Conservation (phyloP, 1,140 invertebrate species). For the Penaeus vannamei region DNA sequence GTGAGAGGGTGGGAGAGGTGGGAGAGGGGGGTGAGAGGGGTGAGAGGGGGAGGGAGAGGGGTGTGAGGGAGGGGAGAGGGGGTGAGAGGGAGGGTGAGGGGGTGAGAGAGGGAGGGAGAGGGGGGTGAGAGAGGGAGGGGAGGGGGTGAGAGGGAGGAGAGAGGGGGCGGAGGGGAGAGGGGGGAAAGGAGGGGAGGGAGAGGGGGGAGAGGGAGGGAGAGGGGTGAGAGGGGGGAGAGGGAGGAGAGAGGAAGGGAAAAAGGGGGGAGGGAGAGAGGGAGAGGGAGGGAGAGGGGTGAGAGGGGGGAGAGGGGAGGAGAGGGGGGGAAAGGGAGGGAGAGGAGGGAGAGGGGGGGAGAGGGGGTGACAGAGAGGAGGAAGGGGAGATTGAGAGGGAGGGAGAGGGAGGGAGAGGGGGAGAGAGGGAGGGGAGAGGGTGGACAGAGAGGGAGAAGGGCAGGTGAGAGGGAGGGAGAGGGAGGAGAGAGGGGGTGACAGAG, state of each 20-base stretch:
- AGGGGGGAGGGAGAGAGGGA: constrained; percentile 21
- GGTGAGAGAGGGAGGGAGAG: background rate
- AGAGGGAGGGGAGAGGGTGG: background rate
- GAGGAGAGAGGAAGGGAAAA: background rate
- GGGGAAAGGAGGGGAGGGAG: background rate
- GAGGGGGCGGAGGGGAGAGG: background rate
- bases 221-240: background rate
- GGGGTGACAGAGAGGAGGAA: background rate
- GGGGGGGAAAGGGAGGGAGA: background rate
- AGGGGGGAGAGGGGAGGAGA: background rate
- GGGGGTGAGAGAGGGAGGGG: no score
- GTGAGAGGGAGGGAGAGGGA: background rate
- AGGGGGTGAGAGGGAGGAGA: background rate
- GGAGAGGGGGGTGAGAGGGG: background rate
- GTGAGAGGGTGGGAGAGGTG: no score
- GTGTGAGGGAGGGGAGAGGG: no score
- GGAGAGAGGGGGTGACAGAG: background rate
- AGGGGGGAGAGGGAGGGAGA: background rate
- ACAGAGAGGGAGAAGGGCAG: no score
- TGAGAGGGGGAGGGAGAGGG: background rate
- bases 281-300: background rate
- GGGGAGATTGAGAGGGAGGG: no score
- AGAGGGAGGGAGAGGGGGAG: background rate
- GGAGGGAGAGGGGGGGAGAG: background rate
- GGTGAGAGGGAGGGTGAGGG: background rate